Base-by-base conservation (phyloP, 2,888 invertebrate species). In the Synergus japonicus region DNA sequence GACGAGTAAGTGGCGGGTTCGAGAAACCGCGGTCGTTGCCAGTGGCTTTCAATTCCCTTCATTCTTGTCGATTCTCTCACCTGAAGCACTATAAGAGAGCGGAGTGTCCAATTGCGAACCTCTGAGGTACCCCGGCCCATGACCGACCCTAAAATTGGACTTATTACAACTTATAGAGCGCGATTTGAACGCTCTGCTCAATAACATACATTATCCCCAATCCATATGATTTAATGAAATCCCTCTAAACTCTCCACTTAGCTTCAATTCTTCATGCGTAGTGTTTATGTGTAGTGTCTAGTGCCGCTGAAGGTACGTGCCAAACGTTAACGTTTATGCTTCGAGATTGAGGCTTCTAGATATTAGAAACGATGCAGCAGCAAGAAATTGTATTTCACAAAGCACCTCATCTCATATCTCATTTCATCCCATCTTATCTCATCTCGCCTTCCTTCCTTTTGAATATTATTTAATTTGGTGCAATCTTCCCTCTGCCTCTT, bases 201-300 rank as follows among this genome's bases (percentile, higher is more conserved):
- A 92, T 92, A 92, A 92, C 92, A 92, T 91, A 91, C 90, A 92
- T 92, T 92, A 92, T 90, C 89, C 86, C 89, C 92, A 91, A 92
- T 92, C 90, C 91, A 91, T 92, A 92, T 92, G 92, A 92, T 92
- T 92, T 92, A 92, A 92, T 92, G 92, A 92, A 92, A 92, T 92
- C 90, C 90, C 90, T 92, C 91, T 92, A 92, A 92, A 92, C 92
- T 92, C 91, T 90, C 91, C 92, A 92, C 91, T 92, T 91, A 90
- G 87, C 85, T 89, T 87, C 87, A 87, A 89, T 90, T 89, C 90
- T 88, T 89, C 86, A 88, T 88, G 88, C 89, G 86, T 80, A 77
- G 77, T 81, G 13, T 76, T 67, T 81, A n/a, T 64, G 54, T 81
- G 69, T 79, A 64, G 63, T 76, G 80, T 79, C 69, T 0, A 37